These are phyloP conservation scores for Antheraea mylitta DNA, from an alignment of 1,140 invertebrate genomes.

Conservation along the genomic window DNA sequence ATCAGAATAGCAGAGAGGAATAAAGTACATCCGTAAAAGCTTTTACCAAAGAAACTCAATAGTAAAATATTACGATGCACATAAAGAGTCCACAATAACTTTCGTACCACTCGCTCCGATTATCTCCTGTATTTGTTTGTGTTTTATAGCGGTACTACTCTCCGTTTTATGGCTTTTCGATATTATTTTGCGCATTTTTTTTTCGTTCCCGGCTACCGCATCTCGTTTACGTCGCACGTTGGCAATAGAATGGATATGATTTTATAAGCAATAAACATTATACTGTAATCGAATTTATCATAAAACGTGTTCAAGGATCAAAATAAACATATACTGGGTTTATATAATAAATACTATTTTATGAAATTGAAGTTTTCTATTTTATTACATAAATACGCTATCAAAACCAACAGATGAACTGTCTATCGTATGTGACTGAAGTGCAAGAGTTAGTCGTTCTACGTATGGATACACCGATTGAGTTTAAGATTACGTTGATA, in stretches of 20 bases:
- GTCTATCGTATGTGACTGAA: no score
- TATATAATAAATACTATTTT: neutral
- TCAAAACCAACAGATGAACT: neutral
- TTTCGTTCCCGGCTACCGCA: conserved; percentile 48
- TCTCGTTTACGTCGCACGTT: conserved; percentile 1
- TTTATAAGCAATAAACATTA: conserved; percentile 4
- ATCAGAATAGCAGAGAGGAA: neutral
- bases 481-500: no score
- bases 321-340: no score
- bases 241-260: conserved; percentile 5
- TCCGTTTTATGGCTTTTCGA: conserved; percentile 68
- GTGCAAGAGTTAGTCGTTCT: no score
- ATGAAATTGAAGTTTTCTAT: neutral
- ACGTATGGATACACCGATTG: no score
- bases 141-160: conserved; percentile 66
- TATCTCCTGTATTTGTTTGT: conserved; percentile 70
- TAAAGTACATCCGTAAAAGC: conserved; percentile 26
- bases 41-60: conserved; percentile 40
- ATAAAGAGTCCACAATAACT: conserved; percentile 68
- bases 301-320: neutral
- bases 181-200: conserved; percentile 73
- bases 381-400: neutral
- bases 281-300: neutral
- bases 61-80: conserved; percentile 72
- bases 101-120: conserved; percentile 60